phyloP scores from a whole-genome alignment of 2,888 invertebrate species.

The Pomacea canaliculata region DNA sequence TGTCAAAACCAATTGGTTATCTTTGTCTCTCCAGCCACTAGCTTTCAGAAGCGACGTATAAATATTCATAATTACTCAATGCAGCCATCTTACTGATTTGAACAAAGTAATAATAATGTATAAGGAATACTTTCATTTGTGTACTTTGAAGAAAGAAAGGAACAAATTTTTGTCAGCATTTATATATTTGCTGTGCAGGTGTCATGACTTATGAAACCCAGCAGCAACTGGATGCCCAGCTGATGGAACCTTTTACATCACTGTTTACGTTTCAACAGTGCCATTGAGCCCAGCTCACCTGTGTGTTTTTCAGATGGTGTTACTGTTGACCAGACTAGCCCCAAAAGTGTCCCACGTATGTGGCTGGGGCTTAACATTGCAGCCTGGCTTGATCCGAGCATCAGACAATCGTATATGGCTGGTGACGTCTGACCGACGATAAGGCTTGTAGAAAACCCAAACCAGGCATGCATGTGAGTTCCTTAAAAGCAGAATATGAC shows the following conservation, averaged over 20 bases:
- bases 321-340: constrained; percentile 35
- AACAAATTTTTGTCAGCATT: no score
- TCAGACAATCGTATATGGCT: constrained; percentile 30
- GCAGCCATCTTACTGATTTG: no score
- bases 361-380: no score
- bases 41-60: no score
- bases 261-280: constrained; percentile 52
- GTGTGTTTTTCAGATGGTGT: constrained; percentile 59
- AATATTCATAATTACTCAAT: no score
- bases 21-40: no score
- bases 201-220: constrained; percentile 32
- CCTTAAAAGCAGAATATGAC: no score
- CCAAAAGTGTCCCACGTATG: constrained; percentile 32
- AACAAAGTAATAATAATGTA: no score
- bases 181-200: constrained; percentile 11
- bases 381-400: constrained; percentile 40
- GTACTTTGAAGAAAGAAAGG: no score
- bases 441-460: constrained; percentile 27
- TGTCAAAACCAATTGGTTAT: no score
- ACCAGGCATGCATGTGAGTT: constrained; percentile 38
- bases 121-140: no score
- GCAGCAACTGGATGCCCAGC: constrained; percentile 34
- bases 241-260: constrained; percentile 43
- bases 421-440: constrained; percentile 33
- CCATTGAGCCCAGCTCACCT: constrained; percentile 42